These are phyloP conservation scores for Danaus plexippus DNA, from an alignment of 1,140 invertebrate species.

Conservation along the genomic window DNA sequence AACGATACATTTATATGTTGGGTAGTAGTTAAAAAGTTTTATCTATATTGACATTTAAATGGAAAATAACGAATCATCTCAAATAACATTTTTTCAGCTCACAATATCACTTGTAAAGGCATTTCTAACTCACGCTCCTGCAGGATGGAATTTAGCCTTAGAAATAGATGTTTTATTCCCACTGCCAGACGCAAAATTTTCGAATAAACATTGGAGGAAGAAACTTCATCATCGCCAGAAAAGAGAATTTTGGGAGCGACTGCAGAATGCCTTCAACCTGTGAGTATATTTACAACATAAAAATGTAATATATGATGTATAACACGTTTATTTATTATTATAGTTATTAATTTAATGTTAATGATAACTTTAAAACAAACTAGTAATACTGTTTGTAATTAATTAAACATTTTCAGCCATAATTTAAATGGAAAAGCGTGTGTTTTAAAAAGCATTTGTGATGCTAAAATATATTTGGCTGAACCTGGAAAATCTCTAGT, in stretches of 20 bases:
- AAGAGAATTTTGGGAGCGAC: slow-evolving; percentile 49
- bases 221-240: slow-evolving; percentile 57
- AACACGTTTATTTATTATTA: no score
- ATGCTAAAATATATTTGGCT: slow-evolving; percentile 73
- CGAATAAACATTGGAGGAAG: slow-evolving; percentile 30
- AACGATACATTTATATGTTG: no score
- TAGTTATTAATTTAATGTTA: no score
- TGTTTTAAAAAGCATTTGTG: slow-evolving; percentile 78
- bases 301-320: no score
- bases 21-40: no score
- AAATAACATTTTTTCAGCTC: slow-evolving; percentile 37
- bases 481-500: slow-evolving; percentile 75
- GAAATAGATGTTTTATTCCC: slow-evolving; percentile 57
- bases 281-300: slow-evolving; percentile 25
- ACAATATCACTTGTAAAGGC: slow-evolving; percentile 58
- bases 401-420: slow-evolving; percentile 62
- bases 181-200: slow-evolving; percentile 39
- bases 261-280: slow-evolving; percentile 48
- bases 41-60: no score
- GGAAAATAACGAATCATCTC: no score
- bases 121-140: slow-evolving; percentile 52
- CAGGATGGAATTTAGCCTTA: slow-evolving; percentile 57
- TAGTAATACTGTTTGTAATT: no score
- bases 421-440: slow-evolving; percentile 78
- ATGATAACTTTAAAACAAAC: no score